Conservation (phyloP, 2,888 invertebrate genomes). For the Chaitophorus viminalis region DNA sequence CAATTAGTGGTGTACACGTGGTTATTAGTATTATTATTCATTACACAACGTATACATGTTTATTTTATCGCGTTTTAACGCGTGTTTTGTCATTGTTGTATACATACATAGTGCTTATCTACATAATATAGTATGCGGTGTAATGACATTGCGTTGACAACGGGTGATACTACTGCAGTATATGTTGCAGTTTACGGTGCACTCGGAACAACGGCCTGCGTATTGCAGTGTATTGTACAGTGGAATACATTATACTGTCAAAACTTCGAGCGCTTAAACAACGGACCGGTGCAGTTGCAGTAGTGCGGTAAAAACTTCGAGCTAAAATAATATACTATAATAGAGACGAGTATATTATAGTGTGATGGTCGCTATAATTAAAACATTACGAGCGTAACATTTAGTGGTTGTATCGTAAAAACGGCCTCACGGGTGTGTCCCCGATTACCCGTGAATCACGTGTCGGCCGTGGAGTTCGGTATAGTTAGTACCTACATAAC, state of each 20-base stretch:
- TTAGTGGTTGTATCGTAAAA: conserved; percentile 4
- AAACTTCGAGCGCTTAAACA: not conserved
- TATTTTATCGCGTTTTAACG: not conserved
- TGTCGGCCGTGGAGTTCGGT: not conserved
- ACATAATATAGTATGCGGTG: no score
- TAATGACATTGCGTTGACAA: no score
- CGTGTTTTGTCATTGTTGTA: not conserved
- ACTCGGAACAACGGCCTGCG: not conserved
- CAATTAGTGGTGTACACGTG: not conserved
- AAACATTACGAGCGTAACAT: conserved; percentile 4
- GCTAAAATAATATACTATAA: not conserved
- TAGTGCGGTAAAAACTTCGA: not conserved
- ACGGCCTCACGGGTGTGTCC: conserved; percentile 35
- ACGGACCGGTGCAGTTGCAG: not conserved
- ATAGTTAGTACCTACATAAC: no score
- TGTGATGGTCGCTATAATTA: not conserved
- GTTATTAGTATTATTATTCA: not conserved
- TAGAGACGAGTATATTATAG: no score
- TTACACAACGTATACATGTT: not conserved
- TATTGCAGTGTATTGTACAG: not conserved
- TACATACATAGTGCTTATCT: not conserved
- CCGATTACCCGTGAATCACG: no score
- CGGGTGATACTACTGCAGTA: no score
- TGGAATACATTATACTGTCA: not conserved
- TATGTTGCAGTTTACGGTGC: no score